A percentile compares a stretch with the other conserved stretches of the same genome.
These are phyloP conservation scores for Heliconius himera DNA, from an alignment of 1,140 invertebrate species.

Conservation along the genomic window DNA sequence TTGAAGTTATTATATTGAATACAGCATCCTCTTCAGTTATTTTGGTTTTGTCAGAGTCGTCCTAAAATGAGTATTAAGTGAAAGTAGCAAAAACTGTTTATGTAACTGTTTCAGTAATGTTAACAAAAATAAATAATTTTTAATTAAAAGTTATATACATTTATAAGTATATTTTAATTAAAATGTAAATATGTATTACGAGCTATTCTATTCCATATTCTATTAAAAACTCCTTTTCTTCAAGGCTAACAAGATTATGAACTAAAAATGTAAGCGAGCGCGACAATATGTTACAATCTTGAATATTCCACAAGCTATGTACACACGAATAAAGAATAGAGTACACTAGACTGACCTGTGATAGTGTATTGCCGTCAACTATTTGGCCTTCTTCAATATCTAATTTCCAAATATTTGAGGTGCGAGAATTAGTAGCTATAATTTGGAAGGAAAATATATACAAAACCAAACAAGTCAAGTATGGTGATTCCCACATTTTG, in stretches of 20 bases:
- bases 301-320: not conserved
- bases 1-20: constrained; percentile 86
- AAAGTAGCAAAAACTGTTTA: constrained; percentile 21
- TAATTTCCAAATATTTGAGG: constrained; percentile 88
- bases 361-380: constrained; percentile 82
- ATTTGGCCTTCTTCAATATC: constrained; percentile 86
- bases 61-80: constrained; percentile 45
- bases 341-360: constrained; percentile 67
- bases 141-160: not conserved
- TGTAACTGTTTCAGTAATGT: not conserved
- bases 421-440: constrained; percentile 86
- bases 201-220: not conserved
- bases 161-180: not conserved
- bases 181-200: not conserved
- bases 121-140: not conserved
- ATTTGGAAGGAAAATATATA: constrained; percentile 85
- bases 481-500: constrained; percentile 78
- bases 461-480: constrained; percentile 80
- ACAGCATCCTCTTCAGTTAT: constrained; percentile 82
- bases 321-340: not conserved
- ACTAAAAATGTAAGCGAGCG: constrained; percentile 39
- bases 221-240: constrained; percentile 28
- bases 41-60: constrained; percentile 70
- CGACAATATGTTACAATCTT: constrained; percentile 32
- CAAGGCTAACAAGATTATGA: constrained; percentile 57